Conservation (phyloP, 2,888 invertebrate genomes). For the Cephalotes varians region DNA sequence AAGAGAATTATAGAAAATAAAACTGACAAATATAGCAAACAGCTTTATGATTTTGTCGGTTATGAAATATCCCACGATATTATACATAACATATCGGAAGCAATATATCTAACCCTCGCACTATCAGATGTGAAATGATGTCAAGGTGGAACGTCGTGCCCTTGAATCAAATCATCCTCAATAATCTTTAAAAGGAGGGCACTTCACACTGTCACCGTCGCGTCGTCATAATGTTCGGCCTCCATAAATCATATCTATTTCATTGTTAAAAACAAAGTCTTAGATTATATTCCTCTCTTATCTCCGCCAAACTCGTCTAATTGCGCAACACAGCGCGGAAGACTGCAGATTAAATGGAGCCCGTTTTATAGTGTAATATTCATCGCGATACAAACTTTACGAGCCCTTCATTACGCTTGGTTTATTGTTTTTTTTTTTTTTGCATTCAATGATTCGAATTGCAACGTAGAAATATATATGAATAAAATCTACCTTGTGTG, state of each 20-base stretch:
- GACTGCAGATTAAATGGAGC: background rate
- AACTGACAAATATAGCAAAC: background rate
- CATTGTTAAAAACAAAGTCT: constrained; percentile 61
- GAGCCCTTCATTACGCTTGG: background rate
- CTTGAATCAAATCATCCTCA: constrained; percentile 68
- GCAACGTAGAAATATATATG: background rate
- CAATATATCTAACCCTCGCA: constrained; percentile 55
- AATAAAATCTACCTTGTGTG: background rate
- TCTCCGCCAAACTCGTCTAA: constrained; percentile 29
- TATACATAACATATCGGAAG: constrained; percentile 40
- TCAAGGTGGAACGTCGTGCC: constrained; percentile 66
- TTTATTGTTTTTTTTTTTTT: background rate
- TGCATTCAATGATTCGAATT: background rate
- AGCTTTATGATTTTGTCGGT: background rate
- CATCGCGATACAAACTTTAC: constrained; percentile 5
- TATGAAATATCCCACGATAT: background rate
- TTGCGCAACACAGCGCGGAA: constrained; percentile 15
- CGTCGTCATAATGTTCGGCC: constrained; percentile 48
- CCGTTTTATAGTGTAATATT: constrained; percentile 15
- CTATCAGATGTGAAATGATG: constrained; percentile 60
- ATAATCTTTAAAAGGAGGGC: constrained; percentile 69
- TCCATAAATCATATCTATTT: constrained; percentile 66
- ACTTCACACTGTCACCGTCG: constrained; percentile 49
- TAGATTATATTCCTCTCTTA: constrained; percentile 44
- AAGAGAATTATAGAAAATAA: background rate